Evolutionary conservation across 2,113 vertebrate genomes (phyloP).

Genomic region (Antennarius striatus): DNA sequence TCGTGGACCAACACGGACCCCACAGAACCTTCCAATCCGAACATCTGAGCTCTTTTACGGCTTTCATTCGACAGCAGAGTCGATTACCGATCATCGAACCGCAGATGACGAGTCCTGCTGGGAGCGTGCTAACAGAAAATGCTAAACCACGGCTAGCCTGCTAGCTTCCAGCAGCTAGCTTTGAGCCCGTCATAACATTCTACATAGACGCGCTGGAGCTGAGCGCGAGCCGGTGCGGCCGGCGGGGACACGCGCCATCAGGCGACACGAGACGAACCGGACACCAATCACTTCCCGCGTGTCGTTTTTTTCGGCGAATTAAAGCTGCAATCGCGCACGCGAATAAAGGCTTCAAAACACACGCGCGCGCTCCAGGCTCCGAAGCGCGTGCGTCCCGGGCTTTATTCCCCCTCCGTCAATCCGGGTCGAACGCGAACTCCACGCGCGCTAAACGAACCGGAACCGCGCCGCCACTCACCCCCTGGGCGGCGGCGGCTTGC

Average conservation of each 20-base stretch:
- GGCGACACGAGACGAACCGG: not conserved
- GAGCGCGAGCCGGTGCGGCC: not conserved
- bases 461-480: conserved; percentile 66
- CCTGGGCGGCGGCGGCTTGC: conserved; percentile 77
- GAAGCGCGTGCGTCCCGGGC: conserved; percentile 44
- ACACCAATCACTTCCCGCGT: not conserved
- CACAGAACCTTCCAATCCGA: too few species aligned
- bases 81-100: not conserved
- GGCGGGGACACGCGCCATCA: not conserved
- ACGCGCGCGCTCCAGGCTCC: conserved; percentile 42
- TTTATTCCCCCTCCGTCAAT: conserved; percentile 9
- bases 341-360: conserved; percentile 45
- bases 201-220: conserved; percentile 7
- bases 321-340: conserved; percentile 47
- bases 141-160: conserved; percentile 59
- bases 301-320: conserved; percentile 40
- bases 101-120: conserved; percentile 22
- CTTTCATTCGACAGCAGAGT: too few species aligned
- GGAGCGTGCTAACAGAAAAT: conserved; percentile 51
- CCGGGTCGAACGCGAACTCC: conserved; percentile 8
- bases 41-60: too few species aligned
- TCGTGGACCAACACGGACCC: too few species aligned
- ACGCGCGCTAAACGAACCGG: not conserved
- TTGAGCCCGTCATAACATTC: conserved; percentile 44
- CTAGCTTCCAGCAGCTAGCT: conserved; percentile 62